A percentile compares a stretch with the other conserved stretches of the same genome.
phyloP scores from a whole-genome alignment of 2,888 invertebrate genomes.

The Pollenia amentaria region DNA sequence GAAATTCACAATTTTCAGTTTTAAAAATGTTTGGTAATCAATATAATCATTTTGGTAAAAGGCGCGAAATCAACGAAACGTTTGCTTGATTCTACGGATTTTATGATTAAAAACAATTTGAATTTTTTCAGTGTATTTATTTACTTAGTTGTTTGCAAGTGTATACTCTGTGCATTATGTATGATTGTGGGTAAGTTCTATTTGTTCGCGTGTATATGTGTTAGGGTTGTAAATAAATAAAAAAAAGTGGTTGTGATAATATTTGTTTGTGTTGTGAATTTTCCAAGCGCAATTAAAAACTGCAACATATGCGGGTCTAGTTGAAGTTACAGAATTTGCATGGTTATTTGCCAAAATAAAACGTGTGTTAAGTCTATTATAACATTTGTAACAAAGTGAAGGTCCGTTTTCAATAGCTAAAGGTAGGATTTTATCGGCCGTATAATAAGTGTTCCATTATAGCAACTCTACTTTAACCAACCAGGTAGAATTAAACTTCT shows the following conservation, averaged over 20 bases:
- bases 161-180: background rate
- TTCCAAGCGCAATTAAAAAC: slow-evolving; percentile 80
- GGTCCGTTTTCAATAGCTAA: too few relatives aligned
- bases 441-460: too few relatives aligned
- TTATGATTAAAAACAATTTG: too few relatives aligned
- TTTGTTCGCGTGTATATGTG: slow-evolving; percentile 1
- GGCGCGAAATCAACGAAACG: too few relatives aligned
- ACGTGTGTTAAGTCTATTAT: background rate
- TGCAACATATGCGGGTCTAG: slow-evolving; percentile 79
- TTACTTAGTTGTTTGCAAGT: slow-evolving; percentile 1
- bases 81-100: too few relatives aligned
- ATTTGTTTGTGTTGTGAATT: slow-evolving; percentile 76
- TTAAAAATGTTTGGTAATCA: too few relatives aligned
- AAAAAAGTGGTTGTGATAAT: slow-evolving; percentile 43
- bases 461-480: too few relatives aligned
- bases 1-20: too few relatives aligned
- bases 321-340: background rate
- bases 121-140: slow-evolving; percentile 4
- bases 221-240: slow-evolving; percentile 48
- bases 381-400: background rate
- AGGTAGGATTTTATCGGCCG: too few relatives aligned
- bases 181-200: background rate
- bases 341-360: background rate
- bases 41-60: too few relatives aligned
- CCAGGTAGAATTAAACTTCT: too few relatives aligned